Evolutionary conservation across 1,140 invertebrate genomes (phyloP).

Genomic region (Meteorus sp.): DNA sequence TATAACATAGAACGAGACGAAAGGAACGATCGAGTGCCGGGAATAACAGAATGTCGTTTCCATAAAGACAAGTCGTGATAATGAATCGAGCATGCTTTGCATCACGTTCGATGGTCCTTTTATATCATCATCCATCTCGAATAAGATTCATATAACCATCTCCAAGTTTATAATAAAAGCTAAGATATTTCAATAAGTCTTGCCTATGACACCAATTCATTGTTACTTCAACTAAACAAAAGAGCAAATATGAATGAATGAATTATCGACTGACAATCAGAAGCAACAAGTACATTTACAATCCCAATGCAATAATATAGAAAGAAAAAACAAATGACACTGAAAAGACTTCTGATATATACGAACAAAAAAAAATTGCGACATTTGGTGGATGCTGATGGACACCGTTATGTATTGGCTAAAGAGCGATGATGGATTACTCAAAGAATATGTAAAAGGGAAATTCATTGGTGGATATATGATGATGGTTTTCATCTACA

Average conservation of each 20-base stretch:
- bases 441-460: neutral
- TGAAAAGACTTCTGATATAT: no score
- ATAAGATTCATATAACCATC: constrained; percentile 2
- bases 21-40: constrained; percentile 29
- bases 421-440: constrained; percentile 9
- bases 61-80: constrained; percentile 52
- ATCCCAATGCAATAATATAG: no score
- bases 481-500: neutral
- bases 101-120: constrained; percentile 47
- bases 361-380: no score
- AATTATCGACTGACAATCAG: no score
- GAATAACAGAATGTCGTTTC: constrained; percentile 37
- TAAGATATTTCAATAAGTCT: no score
- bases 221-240: neutral
- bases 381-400: constrained; percentile 1
- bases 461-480: neutral
- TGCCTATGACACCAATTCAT: neutral
- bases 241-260: no score
- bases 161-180: neutral
- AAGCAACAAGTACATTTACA: no score
- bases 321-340: no score
- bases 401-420: constrained; percentile 4
- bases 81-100: constrained; percentile 49
- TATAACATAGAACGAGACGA: constrained; percentile 26
- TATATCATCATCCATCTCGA: neutral